Evolutionary conservation across 2,797 vertebrate species (phyloP).

Genomic region (Cirrhinus mrigala): DNA sequence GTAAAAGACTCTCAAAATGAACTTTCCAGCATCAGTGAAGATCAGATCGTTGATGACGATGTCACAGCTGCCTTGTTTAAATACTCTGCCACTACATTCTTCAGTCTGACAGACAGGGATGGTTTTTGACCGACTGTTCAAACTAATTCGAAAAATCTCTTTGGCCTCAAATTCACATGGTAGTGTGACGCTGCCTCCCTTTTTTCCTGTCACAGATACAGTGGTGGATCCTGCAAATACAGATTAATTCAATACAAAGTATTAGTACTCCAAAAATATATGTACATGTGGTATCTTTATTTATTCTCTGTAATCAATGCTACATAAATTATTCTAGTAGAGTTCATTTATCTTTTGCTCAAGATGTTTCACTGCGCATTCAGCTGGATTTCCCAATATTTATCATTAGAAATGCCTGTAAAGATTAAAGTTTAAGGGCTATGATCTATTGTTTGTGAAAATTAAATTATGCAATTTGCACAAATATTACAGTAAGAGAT

Average conservation of each 20-base stretch:
- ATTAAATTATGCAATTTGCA: too few species aligned
- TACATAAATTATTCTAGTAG: neutral
- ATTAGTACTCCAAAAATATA: neutral
- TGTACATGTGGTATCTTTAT: neutral
- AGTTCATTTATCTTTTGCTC: too few species aligned
- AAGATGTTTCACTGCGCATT: too few species aligned
- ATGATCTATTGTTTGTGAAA: too few species aligned
- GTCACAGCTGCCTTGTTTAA: neutral
- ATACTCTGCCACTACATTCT: neutral
- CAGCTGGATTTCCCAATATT: too few species aligned
- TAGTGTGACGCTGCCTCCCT: neutral
- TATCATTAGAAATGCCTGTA: too few species aligned
- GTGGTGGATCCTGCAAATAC: neutral
- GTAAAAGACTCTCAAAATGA: neutral
- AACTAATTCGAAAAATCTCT: too few species aligned
- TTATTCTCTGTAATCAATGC: neutral
- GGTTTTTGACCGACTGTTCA: neutral
- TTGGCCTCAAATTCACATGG: neutral
- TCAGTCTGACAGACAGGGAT: neutral
- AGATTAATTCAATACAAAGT: neutral
- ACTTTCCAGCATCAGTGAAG: neutral
- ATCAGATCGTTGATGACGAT: too few species aligned
- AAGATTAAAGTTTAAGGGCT: too few species aligned
- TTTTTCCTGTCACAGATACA: neutral
- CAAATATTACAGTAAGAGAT: too few species aligned